phyloP scores from a whole-genome alignment of 2,797 vertebrate species.

The Halcyon chelicuti region DNA sequence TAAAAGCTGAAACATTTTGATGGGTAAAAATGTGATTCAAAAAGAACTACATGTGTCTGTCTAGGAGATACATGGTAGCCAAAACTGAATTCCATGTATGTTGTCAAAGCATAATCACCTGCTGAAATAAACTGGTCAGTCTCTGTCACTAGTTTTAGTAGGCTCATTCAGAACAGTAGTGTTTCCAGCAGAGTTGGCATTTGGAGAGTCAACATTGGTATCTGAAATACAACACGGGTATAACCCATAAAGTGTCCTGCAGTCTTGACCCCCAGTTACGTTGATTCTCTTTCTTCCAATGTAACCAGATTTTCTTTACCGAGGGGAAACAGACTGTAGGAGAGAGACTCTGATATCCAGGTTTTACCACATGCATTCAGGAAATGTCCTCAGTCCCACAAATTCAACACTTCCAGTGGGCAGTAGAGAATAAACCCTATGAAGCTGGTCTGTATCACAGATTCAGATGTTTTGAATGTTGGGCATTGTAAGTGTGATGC shows the following conservation, averaged over 20 bases:
- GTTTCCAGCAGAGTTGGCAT: not conserved
- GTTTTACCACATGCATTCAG: not conserved
- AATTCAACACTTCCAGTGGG: accelerated
- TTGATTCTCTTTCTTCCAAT: not conserved
- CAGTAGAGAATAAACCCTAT: not conserved
- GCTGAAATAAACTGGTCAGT: not conserved
- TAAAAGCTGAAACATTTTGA: not conserved
- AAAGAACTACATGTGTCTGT: not conserved
- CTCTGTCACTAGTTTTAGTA: not conserved
- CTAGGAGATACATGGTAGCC: not conserved
- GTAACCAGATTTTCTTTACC: not conserved
- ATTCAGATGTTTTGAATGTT: not conserved
- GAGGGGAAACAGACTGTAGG: not conserved
- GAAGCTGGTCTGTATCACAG: not conserved
- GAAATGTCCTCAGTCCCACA: not conserved
- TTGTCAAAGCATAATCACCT: not conserved
- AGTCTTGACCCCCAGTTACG: not conserved
- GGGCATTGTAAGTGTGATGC: not conserved
- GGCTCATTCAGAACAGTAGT: not conserved
- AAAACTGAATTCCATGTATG: not conserved
- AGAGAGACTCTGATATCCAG: not conserved
- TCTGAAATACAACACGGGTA: not conserved
- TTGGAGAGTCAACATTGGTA: not conserved
- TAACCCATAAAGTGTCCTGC: not conserved
- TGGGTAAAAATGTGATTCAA: not conserved